phyloP scores from a whole-genome alignment of 2,888 invertebrate species.

The Perizoma flavofasciatum region DNA sequence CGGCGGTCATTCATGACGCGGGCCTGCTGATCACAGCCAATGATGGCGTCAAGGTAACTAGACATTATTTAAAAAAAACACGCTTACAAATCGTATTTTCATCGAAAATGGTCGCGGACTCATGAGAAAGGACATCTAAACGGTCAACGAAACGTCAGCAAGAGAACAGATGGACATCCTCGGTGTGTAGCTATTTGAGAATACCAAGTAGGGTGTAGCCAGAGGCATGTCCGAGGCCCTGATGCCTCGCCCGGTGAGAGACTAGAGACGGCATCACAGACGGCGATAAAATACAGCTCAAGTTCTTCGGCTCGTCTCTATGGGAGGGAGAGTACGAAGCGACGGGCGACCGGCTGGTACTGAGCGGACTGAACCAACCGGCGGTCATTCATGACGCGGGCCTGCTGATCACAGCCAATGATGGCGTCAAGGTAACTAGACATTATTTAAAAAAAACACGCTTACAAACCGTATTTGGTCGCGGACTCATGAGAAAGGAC shows the following conservation, averaged over 20 bases:
- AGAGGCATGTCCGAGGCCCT: constrained; percentile 87
- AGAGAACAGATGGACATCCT: too few species aligned
- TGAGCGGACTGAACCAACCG: constrained; percentile 85
- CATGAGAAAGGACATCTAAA: too few species aligned
- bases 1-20: constrained; percentile 89
- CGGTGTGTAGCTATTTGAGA: too few species aligned
- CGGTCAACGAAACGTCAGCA: too few species aligned
- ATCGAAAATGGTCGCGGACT: too few species aligned
- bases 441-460: too few species aligned
- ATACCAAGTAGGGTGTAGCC: too few species aligned
- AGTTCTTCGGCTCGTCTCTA: constrained; percentile 91
- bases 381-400: constrained; percentile 91
- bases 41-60: constrained; percentile 88
- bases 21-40: constrained; percentile 92
- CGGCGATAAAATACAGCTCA: constrained; percentile 61
- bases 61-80: too few species aligned
- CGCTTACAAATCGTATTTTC: too few species aligned
- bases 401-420: constrained; percentile 90
- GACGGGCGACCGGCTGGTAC: constrained; percentile 82
- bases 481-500: too few species aligned
- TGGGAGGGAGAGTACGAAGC: constrained; percentile 85
- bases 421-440: constrained; percentile 86
- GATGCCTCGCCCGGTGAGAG: constrained; percentile 89
- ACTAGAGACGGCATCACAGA: constrained; percentile 67
- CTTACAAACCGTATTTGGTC: too few species aligned